Conservation (phyloP, 2,888 invertebrate species). For the Phymatocera aterrima region DNA sequence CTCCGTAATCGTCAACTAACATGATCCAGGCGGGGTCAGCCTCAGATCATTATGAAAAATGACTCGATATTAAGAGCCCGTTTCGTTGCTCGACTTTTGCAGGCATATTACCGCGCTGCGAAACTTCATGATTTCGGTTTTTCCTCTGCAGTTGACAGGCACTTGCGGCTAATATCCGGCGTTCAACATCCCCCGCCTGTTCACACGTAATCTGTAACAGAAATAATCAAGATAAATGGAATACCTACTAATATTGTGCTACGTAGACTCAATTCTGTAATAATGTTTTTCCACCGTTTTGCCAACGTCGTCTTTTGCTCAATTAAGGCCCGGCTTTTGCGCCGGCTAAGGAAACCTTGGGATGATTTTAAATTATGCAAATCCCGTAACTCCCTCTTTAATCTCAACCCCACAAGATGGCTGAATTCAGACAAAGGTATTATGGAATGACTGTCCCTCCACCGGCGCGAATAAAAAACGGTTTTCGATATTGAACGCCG, state of each 20-base stretch:
- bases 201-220: constrained; percentile 13
- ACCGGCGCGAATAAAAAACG: background rate
- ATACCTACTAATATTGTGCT: too few relatives aligned
- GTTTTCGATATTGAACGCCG: constrained; percentile 16
- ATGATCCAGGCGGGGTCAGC: constrained; percentile 52
- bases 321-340: background rate
- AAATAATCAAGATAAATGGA: background rate
- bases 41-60: constrained; percentile 10
- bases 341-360: background rate
- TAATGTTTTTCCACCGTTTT: constrained; percentile 6
- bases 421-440: constrained; percentile 15
- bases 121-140: constrained; percentile 20
- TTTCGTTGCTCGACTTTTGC: background rate
- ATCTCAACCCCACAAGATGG: constrained; percentile 33
- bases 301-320: constrained; percentile 14
- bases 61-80: constrained; percentile 17
- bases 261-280: too few relatives aligned
- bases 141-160: background rate
- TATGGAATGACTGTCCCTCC: background rate
- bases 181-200: background rate
- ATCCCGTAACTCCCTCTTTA: constrained; percentile 21
- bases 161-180: background rate
- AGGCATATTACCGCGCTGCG: background rate
- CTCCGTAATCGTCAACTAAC: constrained; percentile 69
- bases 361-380: constrained; percentile 43